A percentile compares a stretch with the other conserved stretches of the same genome.
Conservation (phyloP, 2,797 vertebrate genomes). For the Gadopsis marmoratus region DNA sequence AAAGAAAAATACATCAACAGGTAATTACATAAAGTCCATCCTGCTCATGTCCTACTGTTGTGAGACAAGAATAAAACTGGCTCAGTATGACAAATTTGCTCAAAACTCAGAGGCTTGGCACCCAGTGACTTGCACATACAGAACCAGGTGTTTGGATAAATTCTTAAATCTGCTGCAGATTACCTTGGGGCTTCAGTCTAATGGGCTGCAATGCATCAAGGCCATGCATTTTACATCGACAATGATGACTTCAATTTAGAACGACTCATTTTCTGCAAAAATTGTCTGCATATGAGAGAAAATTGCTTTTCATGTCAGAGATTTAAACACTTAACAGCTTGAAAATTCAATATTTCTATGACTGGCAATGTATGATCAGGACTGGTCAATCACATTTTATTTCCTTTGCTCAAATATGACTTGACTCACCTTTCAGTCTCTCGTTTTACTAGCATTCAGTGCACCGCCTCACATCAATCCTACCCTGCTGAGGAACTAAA, state of each 20-base stretch:
- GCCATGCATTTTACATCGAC: slow-evolving; percentile 56
- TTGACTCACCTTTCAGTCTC: slow-evolving; percentile 55
- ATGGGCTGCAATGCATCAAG: slow-evolving; percentile 49
- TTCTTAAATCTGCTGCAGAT: slow-evolving; percentile 67
- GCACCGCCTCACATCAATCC: slow-evolving; percentile 58
- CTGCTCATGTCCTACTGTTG: slow-evolving; percentile 19
- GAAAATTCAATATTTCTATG: slow-evolving; percentile 49
- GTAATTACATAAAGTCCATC: neutral
- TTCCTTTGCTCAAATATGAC: slow-evolving; percentile 37
- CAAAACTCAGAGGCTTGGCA: slow-evolving; percentile 25
- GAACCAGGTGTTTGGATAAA: slow-evolving; percentile 72
- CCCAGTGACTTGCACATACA: slow-evolving; percentile 40
- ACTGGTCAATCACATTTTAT: slow-evolving; percentile 46
- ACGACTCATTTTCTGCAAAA: slow-evolving; percentile 43
- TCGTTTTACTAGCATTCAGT: slow-evolving; percentile 36
- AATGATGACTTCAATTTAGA: slow-evolving; percentile 69
- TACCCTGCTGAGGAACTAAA: slow-evolving; percentile 64
- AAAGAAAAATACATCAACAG: slow-evolving; percentile 7
- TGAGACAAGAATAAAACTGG: slow-evolving; percentile 31
- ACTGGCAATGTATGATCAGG: slow-evolving; percentile 13
- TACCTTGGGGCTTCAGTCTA: slow-evolving; percentile 67
- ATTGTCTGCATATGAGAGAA: slow-evolving; percentile 38
- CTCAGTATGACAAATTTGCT: slow-evolving; percentile 58
- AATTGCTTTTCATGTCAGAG: slow-evolving; percentile 54
- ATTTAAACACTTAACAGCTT: slow-evolving; percentile 36